These are phyloP conservation scores for Creontiades dilutus DNA, from an alignment of 2,888 invertebrate genomes.

Conservation along the genomic window DNA sequence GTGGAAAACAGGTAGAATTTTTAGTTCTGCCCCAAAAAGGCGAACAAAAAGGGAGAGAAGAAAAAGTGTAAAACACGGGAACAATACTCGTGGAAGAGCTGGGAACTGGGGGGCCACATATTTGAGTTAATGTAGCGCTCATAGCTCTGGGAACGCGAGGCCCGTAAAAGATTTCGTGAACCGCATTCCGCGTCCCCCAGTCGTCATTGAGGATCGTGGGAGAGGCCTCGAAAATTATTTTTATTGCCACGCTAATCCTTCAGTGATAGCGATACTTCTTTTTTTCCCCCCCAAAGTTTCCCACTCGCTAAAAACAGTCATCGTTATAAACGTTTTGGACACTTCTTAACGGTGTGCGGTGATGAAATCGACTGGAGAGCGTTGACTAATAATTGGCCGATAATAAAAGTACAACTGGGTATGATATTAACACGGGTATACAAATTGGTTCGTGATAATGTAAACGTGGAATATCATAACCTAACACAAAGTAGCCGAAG, in stretches of 20 bases:
- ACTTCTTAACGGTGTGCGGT: not conserved
- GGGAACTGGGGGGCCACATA: slow-evolving; percentile 47
- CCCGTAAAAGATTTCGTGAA: slow-evolving; percentile 57
- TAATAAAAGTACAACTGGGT: not conserved
- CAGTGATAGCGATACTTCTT: slow-evolving; percentile 23
- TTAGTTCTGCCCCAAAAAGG: not conserved
- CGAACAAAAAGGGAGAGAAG: not conserved
- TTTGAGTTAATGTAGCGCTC: slow-evolving; percentile 56
- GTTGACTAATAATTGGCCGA: not conserved
- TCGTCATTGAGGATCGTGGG: slow-evolving; percentile 68
- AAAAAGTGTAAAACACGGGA: slow-evolving; percentile 58
- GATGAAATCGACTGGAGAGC: not conserved
- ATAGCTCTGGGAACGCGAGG: not conserved
- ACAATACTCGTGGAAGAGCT: slow-evolving; percentile 58
- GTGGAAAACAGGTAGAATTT: not conserved
- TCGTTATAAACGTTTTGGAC: slow-evolving; percentile 31
- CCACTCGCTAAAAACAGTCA: slow-evolving; percentile 17
- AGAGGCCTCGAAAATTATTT: slow-evolving; percentile 68
- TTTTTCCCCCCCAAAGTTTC: not conserved
- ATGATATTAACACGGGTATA: not conserved
- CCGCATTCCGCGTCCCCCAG: slow-evolving; percentile 54
- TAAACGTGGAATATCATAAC: too few species aligned
- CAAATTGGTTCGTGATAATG: too few species aligned
- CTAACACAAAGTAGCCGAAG: too few species aligned
- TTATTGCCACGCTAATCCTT: slow-evolving; percentile 68